Base-by-base conservation (phyloP, 2,888 invertebrate genomes). In the Macropis europaea region DNA sequence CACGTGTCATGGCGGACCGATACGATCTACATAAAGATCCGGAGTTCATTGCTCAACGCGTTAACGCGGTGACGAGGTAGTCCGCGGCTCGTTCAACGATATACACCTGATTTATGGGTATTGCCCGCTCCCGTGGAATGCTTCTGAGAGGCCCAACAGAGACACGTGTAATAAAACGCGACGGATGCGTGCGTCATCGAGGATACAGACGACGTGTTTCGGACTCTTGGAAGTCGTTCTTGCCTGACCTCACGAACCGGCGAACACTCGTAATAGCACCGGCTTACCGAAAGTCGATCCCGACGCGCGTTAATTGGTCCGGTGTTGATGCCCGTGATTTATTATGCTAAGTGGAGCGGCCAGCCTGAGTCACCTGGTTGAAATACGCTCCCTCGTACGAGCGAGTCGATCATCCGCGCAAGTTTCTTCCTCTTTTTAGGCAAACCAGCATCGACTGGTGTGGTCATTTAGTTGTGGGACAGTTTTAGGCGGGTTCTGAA, bases 61-160 rank as follows among this genome's bases (percentile, higher is more conserved):
- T 82, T 84, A 81, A 86, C 81, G 76, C 82, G 78, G 73, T 57
- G 72, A 72, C 61, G 77, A 81, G 73, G 43, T 61, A 60, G 43
- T 36, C 7, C 52, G 19, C 47, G 70, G 61, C 77, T 77, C 78
- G 70, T 84, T 82, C 82, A 82, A 83, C 81, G 81, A 85, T 85
- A n/a, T n/a, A 86, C 82, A 86, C 72, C 83, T 82, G 85, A 88
- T 88, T 88, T 87, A 87, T 86, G 79, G 71, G 86, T 84, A 84
- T 84, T 84, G 68, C 77, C 64, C 40, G 73, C 77, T 82, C 73
- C 81, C 59, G 73, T 64, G 75, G 77, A 77, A 63, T 77, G 76
- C n/a, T 77, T 83, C 81, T 53, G 76, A 66, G 76, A 75, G 75
- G 38, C 71, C 56, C 52, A n/a, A n/a, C n/a, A n/a, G n/a, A 75